Evolutionary conservation across 2,888 invertebrate genomes (phyloP).

Genomic region (Tipula unca): DNA sequence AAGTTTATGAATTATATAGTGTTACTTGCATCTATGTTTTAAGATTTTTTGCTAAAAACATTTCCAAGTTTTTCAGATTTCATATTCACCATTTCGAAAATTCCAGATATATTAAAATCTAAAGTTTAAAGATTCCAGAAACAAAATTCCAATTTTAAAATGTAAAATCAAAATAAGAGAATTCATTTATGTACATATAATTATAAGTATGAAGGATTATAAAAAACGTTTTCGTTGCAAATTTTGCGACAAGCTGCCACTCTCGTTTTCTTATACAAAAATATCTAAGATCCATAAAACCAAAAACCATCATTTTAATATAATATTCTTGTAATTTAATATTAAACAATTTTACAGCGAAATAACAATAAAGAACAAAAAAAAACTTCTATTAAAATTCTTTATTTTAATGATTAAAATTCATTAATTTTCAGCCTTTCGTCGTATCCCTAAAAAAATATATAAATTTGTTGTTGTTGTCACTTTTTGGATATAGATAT

Average conservation of each 20-base stretch:
- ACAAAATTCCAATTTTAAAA: neutral
- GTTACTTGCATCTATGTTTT: no score
- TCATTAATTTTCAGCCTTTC: neutral
- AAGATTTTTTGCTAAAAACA: no score
- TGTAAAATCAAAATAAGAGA: no score
- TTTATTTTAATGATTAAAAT: neutral
- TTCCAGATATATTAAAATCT: no score
- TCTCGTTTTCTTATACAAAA: neutral
- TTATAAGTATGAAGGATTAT: no score
- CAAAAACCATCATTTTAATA: neutral
- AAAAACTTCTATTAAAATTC: neutral
- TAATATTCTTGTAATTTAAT: neutral
- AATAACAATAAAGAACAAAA: neutral
- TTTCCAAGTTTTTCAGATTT: no score
- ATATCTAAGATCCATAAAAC: neutral
- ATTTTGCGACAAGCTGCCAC: neutral
- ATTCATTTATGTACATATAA: neutral
- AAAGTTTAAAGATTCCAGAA: no score
- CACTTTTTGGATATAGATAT: neutral
- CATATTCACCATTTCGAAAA: no score
- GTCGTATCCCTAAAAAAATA: neutral
- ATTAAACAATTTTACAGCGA: neutral
- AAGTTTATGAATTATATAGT: no score
- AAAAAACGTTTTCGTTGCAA: neutral
- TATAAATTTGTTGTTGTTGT: neutral